Evolutionary conservation across 2,888 invertebrate species (phyloP), one percentile per base, ranked within the genome.

Genomic region (Xanthorhoe designata): DNA sequence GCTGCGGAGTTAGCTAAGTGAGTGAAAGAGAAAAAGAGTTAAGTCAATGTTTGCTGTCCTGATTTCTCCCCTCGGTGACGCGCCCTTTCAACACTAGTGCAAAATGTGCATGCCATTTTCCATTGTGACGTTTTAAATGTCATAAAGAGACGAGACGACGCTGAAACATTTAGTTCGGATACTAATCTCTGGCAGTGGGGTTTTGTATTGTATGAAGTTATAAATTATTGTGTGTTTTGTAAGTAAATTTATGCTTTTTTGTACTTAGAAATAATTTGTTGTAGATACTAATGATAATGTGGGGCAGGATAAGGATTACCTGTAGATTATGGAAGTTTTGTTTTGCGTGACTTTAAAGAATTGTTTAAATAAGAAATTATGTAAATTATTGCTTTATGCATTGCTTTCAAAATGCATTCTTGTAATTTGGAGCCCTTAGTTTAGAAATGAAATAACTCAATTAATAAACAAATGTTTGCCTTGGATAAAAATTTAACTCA

Each of bases 1-100:
- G 87, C 80, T 81, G 76, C 79, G 80, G 86, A 88, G 88, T 90
- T 87, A 86, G 85, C 85, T 91, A 90, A 92, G 91, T 91, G 90
- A 90, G 90, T 90, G 87, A 90, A 90, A 90, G 87, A 90, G 87
- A 88, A 90, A 92, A 92, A 91, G 88, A 88, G 84, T 84, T 89
- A 86, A 91, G 93, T 92, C 92, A 92, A 92, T 92, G 90, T 93
- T 92, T 91, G 92, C 92, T 74, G 84, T 84, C 90, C 89, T 92
- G 92, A 93, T 92, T 92, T 83, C 83, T 84, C 86, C 83, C 83
- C 83, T 70, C 84, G 75, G 86, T 88, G 88, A 88, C 88, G 87
- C 78, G 79, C 80, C 75, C 72, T 75, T 65, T 70, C 58, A 66
- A 67, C 63, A 54, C 68, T 75, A 74, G 75, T 72, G 74, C 64